Base-by-base conservation (phyloP, 2,797 vertebrate species). In the Dipus sagitta region DNA sequence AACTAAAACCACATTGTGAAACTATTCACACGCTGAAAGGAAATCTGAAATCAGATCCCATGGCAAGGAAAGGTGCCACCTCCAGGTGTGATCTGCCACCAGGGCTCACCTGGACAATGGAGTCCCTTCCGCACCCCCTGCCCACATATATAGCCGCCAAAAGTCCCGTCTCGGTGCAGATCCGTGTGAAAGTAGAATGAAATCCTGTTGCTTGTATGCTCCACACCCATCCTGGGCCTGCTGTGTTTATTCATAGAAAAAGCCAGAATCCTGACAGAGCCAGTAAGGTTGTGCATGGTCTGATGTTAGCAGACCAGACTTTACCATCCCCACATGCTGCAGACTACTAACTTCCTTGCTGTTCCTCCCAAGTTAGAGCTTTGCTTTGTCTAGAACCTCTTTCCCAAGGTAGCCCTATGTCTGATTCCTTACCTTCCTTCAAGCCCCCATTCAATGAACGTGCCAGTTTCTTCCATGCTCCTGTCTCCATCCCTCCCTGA, bases 41-140 rank as follows among this genome's bases (percentile, higher is more conserved):
- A 67, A 68, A 83, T 84, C 89, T 84, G 90, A 86, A 87, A 93
- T 89, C 95, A 92, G 54, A 95, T 68, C 14, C 76, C 23, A 0
- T 7, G 18, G 83, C 54, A 15, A 65, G 68, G 75, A 72, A 65
- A 34, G 65, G 9, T 15, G 71, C 52, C 75, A 20, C 52, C 18
- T 3, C 71, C 71, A 21, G 1, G 2, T 15, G 42, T 60, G 91
- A 95, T 88, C 30, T 3, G 1, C 32, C 34, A 1, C 32, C 20
- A 6, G 62, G 62, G 68, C 32, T 76, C n/a, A 15, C 23, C 24
- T 15, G 28, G 68, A 11, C 76, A 23, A 47, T 2, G 2, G 6
- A 8, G 14, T 38, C 12, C 2, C 75, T 79, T 0, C 0, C 38
- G 4, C 1, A 2, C 28, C 32, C 24, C 52, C 70, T 71, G n/a